Evolutionary conservation across 92 coral and sea anemone species (phyloP), one percentile per base, ranked within the genome.

Genomic region (Pocillopora meandrina): DNA sequence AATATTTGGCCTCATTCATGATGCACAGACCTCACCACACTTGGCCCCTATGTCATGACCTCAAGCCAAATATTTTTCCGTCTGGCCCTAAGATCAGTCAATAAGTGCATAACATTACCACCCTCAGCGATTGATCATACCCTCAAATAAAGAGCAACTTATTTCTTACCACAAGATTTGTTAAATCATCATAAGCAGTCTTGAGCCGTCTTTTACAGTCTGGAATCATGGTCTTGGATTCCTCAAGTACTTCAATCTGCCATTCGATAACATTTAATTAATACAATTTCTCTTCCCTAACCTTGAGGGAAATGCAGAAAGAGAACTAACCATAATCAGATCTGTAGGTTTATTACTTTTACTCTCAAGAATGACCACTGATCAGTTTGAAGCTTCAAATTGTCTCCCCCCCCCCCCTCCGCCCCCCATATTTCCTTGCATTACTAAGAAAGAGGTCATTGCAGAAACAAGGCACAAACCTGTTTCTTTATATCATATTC

Each of bases 401-500:
- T 26, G 31, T 26, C 31, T 23, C 26, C 26, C 0, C 26, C 26
- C 26, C 1, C 26, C 26, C 26, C 26, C 1, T 1, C 26, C 1
- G 1, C 31, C 31, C 31, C 31, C 31, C 31, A 26, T 26, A 26
- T 26, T 26, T 26, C 31, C 31, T 26, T 26, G 31, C 31, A 26
- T 26, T 26, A 26, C 1, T 26, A 26, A 26, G 31, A 26, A 26
- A 26, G 31, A 26, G 31, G 31, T 13, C 19, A 10, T 16, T 61
- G 0, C 34, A 7, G 55, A 42, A 19, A 17, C 20, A 65, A 11
- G 6, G 64, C 67, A 59, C 72, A 60, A 84, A 96, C 98, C 98
- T 96, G 99, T 84, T 96, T 96, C 72, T 81, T 92, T 33, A 96
- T 89, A 21, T 96, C 99, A 86, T 96, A 87, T 65, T 92, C 96